Base-by-base conservation (phyloP, 2,797 vertebrate genomes). In the Enteromius thamalakanensis region DNA sequence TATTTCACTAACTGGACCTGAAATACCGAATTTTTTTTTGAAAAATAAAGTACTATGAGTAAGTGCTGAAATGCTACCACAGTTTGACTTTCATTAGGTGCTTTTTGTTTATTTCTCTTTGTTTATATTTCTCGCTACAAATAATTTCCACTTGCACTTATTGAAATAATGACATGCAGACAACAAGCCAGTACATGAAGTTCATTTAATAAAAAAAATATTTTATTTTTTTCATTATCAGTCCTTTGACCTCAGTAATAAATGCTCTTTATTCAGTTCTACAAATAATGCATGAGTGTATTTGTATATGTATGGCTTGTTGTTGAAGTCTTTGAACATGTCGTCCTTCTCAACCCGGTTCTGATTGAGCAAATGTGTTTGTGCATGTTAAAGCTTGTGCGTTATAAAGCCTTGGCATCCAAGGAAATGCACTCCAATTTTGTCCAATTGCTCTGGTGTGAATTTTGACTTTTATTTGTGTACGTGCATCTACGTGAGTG, bases 291-390 rank as follows among this genome's bases (percentile, higher is more conserved):
- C 60, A n/a, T 14, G 53, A 80, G 53, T 76, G 58, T 34, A 53
- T 85, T n/a, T 85, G 64, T 82, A 76, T 83, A 62, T 82, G 77
- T 88, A 88, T 58, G 69, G 51, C 29, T 76, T 62, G 17, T 12
- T 64, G 55, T 37, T 23, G 12, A 70, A 67, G 29, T 80, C 17
- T 21, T 45, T 76, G 49, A 53, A 71, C 68, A 72, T 72, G 29
- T 65, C 32, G 1, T 37, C 6, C 45, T 40, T 71, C 10, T 81
- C 21, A 8, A 68, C 26, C 62, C 60, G 21, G 37, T 47, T 83
- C 6, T 65, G 68, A 37, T 40, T 91, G 51, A 89, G 67, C 60
- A 78, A 80, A 87, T 90, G 68, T 70, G 37, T 77, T 60, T 58
- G 58, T 86, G 70, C 17, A 51, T 70, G 55, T 78, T 78, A 32